Evolutionary conservation across 2,113 vertebrate species (phyloP).

Genomic region (Vombatus ursinus): DNA sequence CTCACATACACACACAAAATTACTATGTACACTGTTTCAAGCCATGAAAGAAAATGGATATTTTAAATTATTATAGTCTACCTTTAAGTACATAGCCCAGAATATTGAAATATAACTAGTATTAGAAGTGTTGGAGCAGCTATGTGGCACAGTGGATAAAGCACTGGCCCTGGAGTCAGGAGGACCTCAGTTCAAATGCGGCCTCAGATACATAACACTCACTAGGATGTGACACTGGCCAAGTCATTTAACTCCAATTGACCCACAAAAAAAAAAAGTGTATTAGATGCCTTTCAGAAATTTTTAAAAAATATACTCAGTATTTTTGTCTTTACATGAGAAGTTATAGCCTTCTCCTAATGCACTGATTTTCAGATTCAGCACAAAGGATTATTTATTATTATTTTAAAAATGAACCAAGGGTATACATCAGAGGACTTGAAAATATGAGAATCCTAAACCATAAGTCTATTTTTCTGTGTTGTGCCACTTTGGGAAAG

Average conservation of each 20-base stretch:
- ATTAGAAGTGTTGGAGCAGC: background rate
- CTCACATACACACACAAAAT: background rate
- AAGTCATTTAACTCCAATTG: too few relatives aligned
- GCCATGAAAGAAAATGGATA: slow-evolving; percentile 4
- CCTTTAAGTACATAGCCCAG: background rate
- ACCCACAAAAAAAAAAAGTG: too few relatives aligned
- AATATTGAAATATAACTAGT: slow-evolving; percentile 54
- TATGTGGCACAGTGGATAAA: too few relatives aligned
- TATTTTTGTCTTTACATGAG: slow-evolving; percentile 64
- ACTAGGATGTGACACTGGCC: too few relatives aligned
- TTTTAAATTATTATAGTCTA: slow-evolving; percentile 11
- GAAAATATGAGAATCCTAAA: slow-evolving; percentile 57
- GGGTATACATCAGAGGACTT: background rate
- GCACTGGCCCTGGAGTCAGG: too few relatives aligned
- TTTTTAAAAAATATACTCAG: slow-evolving; percentile 70
- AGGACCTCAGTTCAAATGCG: too few relatives aligned
- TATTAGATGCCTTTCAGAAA: slow-evolving; percentile 28
- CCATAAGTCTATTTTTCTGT: slow-evolving; percentile 76
- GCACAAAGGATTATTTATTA: slow-evolving; percentile 39
- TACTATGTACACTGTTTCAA: slow-evolving; percentile 5
- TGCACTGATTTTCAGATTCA: slow-evolving; percentile 51
- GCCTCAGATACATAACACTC: too few relatives aligned
- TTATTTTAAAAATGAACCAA: slow-evolving; percentile 54
- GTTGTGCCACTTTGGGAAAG: slow-evolving; percentile 75
- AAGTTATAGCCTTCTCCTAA: slow-evolving; percentile 61